A percentile compares a stretch with the other conserved stretches of the same genome.
Conservation (phyloP, 2,888 invertebrate genomes). For the Marronus borbonicus region DNA sequence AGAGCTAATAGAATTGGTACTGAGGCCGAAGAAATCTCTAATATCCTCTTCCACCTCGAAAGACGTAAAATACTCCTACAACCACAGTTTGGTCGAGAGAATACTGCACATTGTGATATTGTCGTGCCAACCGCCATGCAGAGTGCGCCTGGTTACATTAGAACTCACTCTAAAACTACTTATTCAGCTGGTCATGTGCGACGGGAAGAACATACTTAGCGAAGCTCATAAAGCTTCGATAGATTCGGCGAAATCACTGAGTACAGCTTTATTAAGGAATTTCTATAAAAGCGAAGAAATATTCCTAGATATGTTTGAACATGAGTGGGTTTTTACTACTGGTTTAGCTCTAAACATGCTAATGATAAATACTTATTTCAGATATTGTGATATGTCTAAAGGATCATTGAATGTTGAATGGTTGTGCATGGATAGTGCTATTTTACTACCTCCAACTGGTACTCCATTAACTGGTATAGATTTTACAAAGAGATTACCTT, state of each 20-base stretch:
- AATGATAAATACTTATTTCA: constrained; percentile 58
- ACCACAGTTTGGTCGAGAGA: constrained; percentile 86
- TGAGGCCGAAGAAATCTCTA: constrained; percentile 74
- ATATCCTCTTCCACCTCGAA: constrained; percentile 61
- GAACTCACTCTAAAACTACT: constrained; percentile 90
- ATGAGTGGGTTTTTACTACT: constrained; percentile 77
- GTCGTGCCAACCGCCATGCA: constrained; percentile 91
- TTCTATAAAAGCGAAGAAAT: constrained; percentile 98
- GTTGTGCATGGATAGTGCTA: constrained; percentile 96
- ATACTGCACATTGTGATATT: constrained; percentile 86
- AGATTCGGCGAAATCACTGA: constrained; percentile 83
- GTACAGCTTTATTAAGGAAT: constrained; percentile 88
- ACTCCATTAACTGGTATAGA: constrained; percentile 97
- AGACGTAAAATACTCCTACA: constrained; percentile 77
- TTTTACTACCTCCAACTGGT: constrained; percentile 94
- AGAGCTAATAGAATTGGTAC: constrained; percentile 84
- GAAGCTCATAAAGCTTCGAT: constrained; percentile 80
- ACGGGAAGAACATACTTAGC: constrained; percentile 75
- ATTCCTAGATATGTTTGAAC: constrained; percentile 98
- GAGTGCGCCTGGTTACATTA: constrained; percentile 92
- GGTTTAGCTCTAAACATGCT: background rate
- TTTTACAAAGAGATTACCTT: constrained; percentile 94
- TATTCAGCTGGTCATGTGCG: constrained; percentile 76
- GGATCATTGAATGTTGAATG: constrained; percentile 92
- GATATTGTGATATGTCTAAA: constrained; percentile 92